Evolutionary conservation across 2,113 vertebrate species (phyloP).

Genomic region (Harpagus bidentatus): DNA sequence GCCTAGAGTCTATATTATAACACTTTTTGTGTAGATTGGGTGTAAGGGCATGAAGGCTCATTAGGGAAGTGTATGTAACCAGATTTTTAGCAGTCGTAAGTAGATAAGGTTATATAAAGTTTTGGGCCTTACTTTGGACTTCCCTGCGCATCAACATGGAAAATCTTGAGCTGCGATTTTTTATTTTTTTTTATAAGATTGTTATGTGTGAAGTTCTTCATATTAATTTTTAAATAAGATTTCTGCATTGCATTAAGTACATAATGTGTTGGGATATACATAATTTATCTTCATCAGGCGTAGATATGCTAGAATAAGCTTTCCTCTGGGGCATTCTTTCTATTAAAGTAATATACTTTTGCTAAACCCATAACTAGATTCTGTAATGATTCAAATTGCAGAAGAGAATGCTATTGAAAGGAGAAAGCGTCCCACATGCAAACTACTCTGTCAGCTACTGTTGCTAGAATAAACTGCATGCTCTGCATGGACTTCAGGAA

Average conservation of each 20-base stretch:
- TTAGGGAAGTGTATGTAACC: background rate
- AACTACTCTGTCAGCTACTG: constrained; percentile 52
- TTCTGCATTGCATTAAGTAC: background rate
- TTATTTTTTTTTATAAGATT: background rate
- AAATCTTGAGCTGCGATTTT: background rate
- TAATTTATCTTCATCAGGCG: background rate
- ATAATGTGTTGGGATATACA: background rate
- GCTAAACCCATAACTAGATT: background rate
- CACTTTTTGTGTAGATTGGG: background rate
- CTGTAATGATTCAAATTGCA: background rate
- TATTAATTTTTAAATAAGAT: background rate
- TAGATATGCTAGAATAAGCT: background rate
- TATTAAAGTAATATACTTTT: background rate
- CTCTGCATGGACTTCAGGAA: constrained; percentile 63
- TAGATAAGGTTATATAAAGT: background rate
- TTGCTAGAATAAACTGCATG: constrained; percentile 46
- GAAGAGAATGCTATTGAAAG: constrained; percentile 10
- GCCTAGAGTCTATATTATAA: background rate
- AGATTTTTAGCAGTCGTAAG: background rate
- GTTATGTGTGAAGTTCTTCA: background rate
- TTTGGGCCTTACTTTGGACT: background rate
- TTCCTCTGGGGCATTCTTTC: background rate
- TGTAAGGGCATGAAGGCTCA: background rate
- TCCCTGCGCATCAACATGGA: background rate
- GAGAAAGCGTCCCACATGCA: constrained; percentile 20